Evolutionary conservation across 2,888 invertebrate species (phyloP).

Genomic region (Neria commutata): DNA sequence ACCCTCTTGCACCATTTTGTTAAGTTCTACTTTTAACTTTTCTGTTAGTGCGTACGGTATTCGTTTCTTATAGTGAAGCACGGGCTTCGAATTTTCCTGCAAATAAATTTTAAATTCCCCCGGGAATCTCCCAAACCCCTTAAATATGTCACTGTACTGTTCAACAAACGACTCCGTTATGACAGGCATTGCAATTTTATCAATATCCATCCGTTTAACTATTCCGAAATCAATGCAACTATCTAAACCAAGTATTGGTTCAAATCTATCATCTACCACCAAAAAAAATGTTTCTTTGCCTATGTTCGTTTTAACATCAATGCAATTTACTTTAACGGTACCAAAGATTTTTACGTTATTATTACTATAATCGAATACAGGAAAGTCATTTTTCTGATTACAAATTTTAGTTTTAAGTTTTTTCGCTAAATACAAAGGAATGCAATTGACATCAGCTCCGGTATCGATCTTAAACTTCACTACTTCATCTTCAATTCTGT

Average conservation of each 20-base stretch:
- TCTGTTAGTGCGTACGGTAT: constrained; percentile 27
- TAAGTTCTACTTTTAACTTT: constrained; percentile 29
- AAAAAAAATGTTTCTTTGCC: not conserved
- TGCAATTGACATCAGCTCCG: constrained; percentile 30
- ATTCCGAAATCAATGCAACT: not conserved
- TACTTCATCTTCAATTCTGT: constrained; percentile 17
- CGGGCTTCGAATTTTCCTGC: constrained; percentile 29
- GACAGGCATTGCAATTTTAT: constrained; percentile 15
- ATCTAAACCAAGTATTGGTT: not conserved
- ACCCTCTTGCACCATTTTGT: constrained; percentile 21
- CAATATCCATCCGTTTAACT: not conserved
- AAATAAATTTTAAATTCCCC: constrained; percentile 24
- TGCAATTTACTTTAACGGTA: not conserved
- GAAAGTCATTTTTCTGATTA: constrained; percentile 20
- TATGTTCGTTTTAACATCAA: not conserved
- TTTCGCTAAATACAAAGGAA: constrained; percentile 20
- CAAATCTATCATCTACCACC: not conserved
- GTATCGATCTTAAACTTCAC: constrained; percentile 29
- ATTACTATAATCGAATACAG: constrained; percentile 28
- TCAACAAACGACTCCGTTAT: constrained; percentile 20
- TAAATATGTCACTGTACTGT: constrained; percentile 24
- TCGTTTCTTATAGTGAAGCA: constrained; percentile 33
- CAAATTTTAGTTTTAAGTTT: constrained; percentile 20
- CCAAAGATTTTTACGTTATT: constrained; percentile 27
- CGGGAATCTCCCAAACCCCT: constrained; percentile 29